These are phyloP conservation scores for Camptogramma bilineatum DNA, from an alignment of 2,888 invertebrate species.

Conservation along the genomic window DNA sequence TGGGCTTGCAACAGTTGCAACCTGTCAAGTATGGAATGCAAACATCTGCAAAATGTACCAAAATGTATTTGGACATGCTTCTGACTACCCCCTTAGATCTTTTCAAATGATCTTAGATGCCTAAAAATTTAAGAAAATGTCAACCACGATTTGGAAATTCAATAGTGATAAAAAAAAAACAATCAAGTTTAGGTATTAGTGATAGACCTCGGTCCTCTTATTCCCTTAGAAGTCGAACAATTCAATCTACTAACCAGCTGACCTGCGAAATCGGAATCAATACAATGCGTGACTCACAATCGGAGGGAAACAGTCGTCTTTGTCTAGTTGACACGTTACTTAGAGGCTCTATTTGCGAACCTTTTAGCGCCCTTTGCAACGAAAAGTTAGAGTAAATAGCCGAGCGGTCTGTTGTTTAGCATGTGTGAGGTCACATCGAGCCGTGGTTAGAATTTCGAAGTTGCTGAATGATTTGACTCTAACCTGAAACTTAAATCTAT, in stretches of 20 bases:
- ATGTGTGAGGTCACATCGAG: slow-evolving; percentile 42
- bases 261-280: slow-evolving; percentile 49
- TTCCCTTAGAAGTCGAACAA: too few species aligned
- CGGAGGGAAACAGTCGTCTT: slow-evolving; percentile 69
- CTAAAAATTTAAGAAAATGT: too few species aligned
- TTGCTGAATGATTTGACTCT: slow-evolving; percentile 10
- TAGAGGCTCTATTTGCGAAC: slow-evolving; percentile 78
- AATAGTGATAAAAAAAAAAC: too few species aligned
- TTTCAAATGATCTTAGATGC: too few species aligned
- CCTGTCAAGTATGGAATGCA: too few species aligned
- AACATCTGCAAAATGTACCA: too few species aligned
- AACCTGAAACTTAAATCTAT: neutral
- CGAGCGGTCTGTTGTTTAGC: slow-evolving; percentile 48
- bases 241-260: slow-evolving; percentile 36
- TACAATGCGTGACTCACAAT: slow-evolving; percentile 45
- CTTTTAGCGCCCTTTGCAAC: slow-evolving; percentile 78
- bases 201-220: too few species aligned
- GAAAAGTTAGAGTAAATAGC: slow-evolving; percentile 71
- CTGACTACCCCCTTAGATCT: too few species aligned
- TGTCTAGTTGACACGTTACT: slow-evolving; percentile 81
- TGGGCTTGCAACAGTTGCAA: too few species aligned
- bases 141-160: too few species aligned
- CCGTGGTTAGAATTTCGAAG: slow-evolving; percentile 27
- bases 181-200: too few species aligned
- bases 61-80: too few species aligned